These are phyloP conservation scores for Saxidomus purpurata DNA, from an alignment of 1,140 invertebrate genomes.

Conservation along the genomic window DNA sequence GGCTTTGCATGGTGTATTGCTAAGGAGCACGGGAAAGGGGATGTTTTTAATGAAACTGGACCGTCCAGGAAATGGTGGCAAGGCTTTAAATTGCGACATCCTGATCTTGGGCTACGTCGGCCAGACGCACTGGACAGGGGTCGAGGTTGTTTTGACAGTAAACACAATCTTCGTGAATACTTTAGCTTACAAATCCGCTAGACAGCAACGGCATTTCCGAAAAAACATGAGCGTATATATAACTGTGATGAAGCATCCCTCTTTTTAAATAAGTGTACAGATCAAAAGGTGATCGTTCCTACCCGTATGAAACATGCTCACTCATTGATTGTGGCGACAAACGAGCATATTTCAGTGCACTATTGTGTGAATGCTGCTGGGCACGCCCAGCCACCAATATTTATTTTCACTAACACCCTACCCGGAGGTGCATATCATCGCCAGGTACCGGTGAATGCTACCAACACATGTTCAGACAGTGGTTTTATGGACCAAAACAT, in stretches of 20 bases:
- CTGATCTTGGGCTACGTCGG: background rate
- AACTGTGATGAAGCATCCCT: constrained; percentile 55
- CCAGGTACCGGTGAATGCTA: constrained; percentile 23
- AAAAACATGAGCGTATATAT: constrained; percentile 43
- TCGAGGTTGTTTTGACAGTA: constrained; percentile 14
- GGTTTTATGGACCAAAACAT: constrained; percentile 57
- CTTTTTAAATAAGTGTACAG: constrained; percentile 32
- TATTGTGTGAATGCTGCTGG: constrained; percentile 62
- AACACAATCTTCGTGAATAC: constrained; percentile 11
- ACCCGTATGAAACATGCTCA: constrained; percentile 45
- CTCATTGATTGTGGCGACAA: constrained; percentile 36
- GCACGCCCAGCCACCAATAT: constrained; percentile 44
- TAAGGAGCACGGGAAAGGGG: no score
- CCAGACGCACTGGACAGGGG: constrained; percentile 48
- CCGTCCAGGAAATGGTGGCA: constrained; percentile 37
- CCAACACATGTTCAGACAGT: constrained; percentile 57
- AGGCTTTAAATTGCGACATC: constrained; percentile 36
- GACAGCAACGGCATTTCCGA: background rate
- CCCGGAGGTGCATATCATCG: constrained; percentile 1
- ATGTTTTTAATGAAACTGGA: no score
- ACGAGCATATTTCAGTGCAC: constrained; percentile 64
- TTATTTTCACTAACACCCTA: constrained; percentile 7
- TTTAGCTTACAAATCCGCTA: constrained; percentile 34
- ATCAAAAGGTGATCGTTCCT: constrained; percentile 52
- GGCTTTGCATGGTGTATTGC: no score